phyloP scores from a whole-genome alignment of 2,113 vertebrate species.

The Corydoras sp. region DNA sequence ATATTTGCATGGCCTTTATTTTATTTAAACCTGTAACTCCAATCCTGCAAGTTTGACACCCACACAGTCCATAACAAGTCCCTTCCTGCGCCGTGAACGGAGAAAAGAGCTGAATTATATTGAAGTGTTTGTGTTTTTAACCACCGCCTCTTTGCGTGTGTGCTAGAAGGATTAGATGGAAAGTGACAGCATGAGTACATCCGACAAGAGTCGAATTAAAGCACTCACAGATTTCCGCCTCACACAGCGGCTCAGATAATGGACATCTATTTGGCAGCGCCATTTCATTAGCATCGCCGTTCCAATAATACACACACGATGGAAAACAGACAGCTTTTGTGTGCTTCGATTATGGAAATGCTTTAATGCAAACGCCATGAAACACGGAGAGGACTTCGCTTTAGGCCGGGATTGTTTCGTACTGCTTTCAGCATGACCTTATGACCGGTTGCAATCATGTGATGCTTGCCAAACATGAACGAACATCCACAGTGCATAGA shows the following conservation, averaged over 20 bases:
- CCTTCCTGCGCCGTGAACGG: neutral
- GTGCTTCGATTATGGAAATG: slow-evolving; percentile 15
- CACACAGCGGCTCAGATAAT: slow-evolving; percentile 23
- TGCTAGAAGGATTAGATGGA: slow-evolving; percentile 12
- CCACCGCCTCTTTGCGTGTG: neutral
- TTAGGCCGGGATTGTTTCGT: neutral
- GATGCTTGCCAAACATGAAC: too few species aligned
- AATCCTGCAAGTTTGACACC: neutral
- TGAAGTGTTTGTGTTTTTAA: slow-evolving; percentile 29
- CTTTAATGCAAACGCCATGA: neutral
- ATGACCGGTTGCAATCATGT: too few species aligned
- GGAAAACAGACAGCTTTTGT: slow-evolving; percentile 56
- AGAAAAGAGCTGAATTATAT: slow-evolving; percentile 12
- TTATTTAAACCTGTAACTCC: neutral
- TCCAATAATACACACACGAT: slow-evolving; percentile 32
- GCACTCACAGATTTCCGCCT: slow-evolving; percentile 15
- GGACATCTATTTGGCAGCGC: slow-evolving; percentile 19
- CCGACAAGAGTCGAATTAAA: slow-evolving; percentile 23
- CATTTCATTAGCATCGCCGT: slow-evolving; percentile 53
- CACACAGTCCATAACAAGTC: neutral
- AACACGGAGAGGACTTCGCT: neutral
- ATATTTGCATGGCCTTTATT: too few species aligned
- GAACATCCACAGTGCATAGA: too few species aligned
- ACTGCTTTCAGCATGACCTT: too few species aligned
- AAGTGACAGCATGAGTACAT: slow-evolving; percentile 22